Percentiles rank a stretch among this genome's conserved stretches.
These are phyloP conservation scores for Vireo griseus DNA, from an alignment of 2,797 vertebrate genomes.

Conservation along the genomic window DNA sequence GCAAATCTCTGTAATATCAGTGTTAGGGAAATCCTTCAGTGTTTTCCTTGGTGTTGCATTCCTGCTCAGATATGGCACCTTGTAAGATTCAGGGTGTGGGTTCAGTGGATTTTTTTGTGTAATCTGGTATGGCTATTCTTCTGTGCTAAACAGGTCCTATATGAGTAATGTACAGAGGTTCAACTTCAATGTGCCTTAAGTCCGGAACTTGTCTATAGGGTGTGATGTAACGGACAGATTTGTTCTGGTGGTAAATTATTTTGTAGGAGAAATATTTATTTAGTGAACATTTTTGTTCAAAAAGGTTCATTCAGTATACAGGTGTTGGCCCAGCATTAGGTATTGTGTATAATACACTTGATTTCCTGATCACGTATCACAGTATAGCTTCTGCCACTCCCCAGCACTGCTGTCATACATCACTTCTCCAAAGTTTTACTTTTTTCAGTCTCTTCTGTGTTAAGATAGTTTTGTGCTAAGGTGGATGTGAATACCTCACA, in stretches of 20 bases:
- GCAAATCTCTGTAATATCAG: neutral
- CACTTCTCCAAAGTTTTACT: neutral
- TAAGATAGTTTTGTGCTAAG: neutral
- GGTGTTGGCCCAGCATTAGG: neutral
- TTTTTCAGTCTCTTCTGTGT: neutral
- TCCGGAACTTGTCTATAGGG: neutral
- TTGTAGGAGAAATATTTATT: neutral
- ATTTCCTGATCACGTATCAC: neutral
- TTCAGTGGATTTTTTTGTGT: neutral
- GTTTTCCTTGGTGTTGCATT: neutral
- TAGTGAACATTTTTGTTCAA: neutral
- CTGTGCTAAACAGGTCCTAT: neutral
- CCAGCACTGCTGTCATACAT: neutral
- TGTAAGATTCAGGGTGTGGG: neutral
- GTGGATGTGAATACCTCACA: neutral
- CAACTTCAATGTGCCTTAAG: neutral
- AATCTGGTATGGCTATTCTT: neutral
- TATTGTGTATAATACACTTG: neutral
- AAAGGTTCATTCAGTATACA: neutral
- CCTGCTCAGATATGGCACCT: neutral
- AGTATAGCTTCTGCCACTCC: neutral
- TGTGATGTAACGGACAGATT: neutral
- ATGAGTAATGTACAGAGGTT: neutral
- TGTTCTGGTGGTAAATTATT: neutral
- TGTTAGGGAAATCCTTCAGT: neutral